Evolutionary conservation across 2,797 vertebrate species (phyloP).

Genomic region (Lindbergichthys nudifrons): DNA sequence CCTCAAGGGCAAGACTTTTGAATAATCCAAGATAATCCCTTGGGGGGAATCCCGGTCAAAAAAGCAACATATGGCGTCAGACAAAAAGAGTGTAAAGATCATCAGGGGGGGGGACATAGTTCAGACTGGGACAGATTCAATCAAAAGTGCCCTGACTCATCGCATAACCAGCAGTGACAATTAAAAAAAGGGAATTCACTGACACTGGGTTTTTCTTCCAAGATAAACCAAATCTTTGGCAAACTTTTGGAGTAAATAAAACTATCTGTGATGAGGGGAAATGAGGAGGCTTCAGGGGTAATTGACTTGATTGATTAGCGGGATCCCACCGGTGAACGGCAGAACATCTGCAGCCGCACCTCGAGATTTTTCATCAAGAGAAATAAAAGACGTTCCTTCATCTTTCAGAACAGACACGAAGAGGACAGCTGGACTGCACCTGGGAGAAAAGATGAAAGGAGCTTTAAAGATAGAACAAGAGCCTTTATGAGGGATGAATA

Average conservation of each 20-base stretch:
- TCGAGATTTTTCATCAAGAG: constrained; percentile 29
- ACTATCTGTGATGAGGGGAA: constrained; percentile 44
- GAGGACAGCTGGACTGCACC: constrained; percentile 27
- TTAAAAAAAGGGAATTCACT: constrained; percentile 16
- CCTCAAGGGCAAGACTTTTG: constrained; percentile 61
- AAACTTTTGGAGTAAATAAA: constrained; percentile 61
- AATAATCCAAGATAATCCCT: constrained; percentile 80
- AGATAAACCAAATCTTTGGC: constrained; percentile 21
- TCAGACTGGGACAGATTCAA: constrained; percentile 52
- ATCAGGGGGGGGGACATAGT: constrained; percentile 34
- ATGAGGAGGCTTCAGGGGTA: constrained; percentile 51
- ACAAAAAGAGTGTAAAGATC: constrained; percentile 62
- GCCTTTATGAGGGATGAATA: not conserved
- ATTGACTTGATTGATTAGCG: constrained; percentile 68
- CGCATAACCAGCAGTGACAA: constrained; percentile 30
- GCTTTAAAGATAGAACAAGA: constrained; percentile 31
- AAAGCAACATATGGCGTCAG: constrained; percentile 67
- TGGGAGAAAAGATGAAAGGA: constrained; percentile 32
- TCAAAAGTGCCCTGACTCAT: constrained; percentile 40
- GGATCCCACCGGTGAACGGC: constrained; percentile 33
- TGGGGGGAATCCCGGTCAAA: constrained; percentile 59
- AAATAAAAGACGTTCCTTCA: constrained; percentile 61
- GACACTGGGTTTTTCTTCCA: constrained; percentile 20
- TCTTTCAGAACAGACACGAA: constrained; percentile 41
- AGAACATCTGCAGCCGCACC: constrained; percentile 46